Evolutionary conservation across 2,113 vertebrate species (phyloP), one percentile per base, ranked within the genome.

Genomic region (Sceloporus undulatus): DNA sequence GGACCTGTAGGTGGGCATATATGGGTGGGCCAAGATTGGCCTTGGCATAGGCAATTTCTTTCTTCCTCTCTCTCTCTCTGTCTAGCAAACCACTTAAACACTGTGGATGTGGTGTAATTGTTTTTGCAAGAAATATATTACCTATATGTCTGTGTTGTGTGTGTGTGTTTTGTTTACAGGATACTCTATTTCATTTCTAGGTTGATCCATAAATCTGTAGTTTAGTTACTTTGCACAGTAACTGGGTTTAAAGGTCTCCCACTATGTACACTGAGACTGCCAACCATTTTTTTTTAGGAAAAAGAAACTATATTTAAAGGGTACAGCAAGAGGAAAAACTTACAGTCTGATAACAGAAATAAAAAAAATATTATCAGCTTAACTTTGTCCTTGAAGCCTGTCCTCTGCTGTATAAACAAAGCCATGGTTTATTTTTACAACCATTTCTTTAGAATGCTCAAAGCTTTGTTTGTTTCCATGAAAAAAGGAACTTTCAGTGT

Each of bases 391-490:
- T 91, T 94, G 87, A 92, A 91, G 88, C 19, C 38, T 82, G 6
- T 83, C 88, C 90, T 18, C 34, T 62, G 18, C 75, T 78, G 85
- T 88, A 89, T 86, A 92, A 94, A 29, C 38, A 90, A 88, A 90
- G 1, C 18, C 34, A 14, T 87, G 5, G 29, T 90, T 93, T 84
- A 82, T 84, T 78, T 81, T 87, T 8, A 19, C 56, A 73, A 0
- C 6, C 89, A 29, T 16, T 84, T 1, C 14, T 71, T 68, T 71
- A 83, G 79, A 48, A 52, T n/a, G 86, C 10, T 87, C 0, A 0
- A 16, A 89, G 65, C 65, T 83, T 4, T 73, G 18, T 52, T 85
- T 0, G 2, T 81, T 4, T 66, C 78, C 38, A 10, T 18, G n/a
- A 14, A 7, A 42, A 84, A 87, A 29, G 56, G 86, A 85, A 73